Base-by-base conservation (phyloP, 2,797 vertebrate genomes). In the Chloroceryle inda region DNA sequence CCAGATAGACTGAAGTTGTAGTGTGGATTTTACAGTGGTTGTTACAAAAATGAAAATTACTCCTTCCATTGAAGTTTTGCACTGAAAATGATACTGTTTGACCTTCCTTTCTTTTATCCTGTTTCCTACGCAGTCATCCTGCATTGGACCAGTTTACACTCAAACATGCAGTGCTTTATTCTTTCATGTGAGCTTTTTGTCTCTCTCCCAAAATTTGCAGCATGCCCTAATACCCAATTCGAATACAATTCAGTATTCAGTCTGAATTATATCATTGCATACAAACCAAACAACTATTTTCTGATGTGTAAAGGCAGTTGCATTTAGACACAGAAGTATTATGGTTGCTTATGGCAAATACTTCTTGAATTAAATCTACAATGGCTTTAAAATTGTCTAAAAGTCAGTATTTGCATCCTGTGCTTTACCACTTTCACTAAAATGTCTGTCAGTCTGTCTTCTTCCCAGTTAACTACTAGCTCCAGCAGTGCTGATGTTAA, bases 1-100 rank as follows among this genome's bases (percentile, higher is more conserved):
- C 83, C 91, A 94, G 91, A 90, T 83, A 93, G 98, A 94, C 80
- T 95, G 59, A 93, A 96, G 83, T 94, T 97, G 78, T 89, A 90
- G 89, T 91, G 89, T 97, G 95, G 97, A 75, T 77, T 97, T 96
- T 96, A 95, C 68, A 96, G 68, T 85, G 85, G 69, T 97, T 96
- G 83, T 90, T 97, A 97, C 95, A 97, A 92, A 97, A 96, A 98
- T 96, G 82, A 97, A 78, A 50, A 53, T 86, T 85, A 21, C 5
- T 75, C 64, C 97, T 98, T 92, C 95, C 94, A 96, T 59, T 97
- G 96, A 98, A 96, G 97, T 96, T 98, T 98, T 99, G 98, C 98
- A 99, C 98, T 98, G 98, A 98, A 97, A 97, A 89, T 96, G 92
- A 96, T 96, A 96, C 94, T 90, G 94, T 98, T 97, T 96, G 91